Conservation (phyloP, 1,140 invertebrate species). For the Drosophila kepulauana region DNA sequence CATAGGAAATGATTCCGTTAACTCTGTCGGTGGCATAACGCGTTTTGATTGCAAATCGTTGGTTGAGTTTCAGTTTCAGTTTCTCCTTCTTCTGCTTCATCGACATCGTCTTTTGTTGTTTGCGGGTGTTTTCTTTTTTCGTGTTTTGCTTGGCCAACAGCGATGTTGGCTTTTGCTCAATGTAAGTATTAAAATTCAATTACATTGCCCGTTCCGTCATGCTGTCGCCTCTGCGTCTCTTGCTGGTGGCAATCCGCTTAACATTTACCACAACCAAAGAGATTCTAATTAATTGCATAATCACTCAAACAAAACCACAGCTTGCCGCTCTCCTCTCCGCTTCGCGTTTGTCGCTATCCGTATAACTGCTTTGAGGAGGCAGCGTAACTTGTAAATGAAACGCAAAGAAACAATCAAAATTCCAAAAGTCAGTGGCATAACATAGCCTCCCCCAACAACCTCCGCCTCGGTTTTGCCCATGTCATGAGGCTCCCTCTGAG, state of each 20-base stretch:
- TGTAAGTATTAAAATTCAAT: constrained; percentile 48
- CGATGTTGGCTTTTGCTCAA: constrained; percentile 14
- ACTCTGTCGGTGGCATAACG: constrained; percentile 42
- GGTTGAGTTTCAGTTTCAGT: neutral
- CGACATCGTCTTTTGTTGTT: neutral
- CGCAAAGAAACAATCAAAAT: constrained; percentile 80
- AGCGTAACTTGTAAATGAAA: constrained; percentile 62
- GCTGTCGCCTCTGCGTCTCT: neutral
- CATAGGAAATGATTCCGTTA: constrained; percentile 59
- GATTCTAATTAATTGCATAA: constrained; percentile 82
- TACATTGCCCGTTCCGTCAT: constrained; percentile 19
- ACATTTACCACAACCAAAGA: constrained; percentile 56
- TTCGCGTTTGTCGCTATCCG: constrained; percentile 4
- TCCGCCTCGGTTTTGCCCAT: neutral
- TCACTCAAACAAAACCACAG: constrained; percentile 75
- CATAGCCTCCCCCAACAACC: neutral
- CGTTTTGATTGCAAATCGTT: constrained; percentile 48
- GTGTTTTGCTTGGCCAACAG: neutral
- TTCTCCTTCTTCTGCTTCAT: neutral
- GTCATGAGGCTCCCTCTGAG: neutral
- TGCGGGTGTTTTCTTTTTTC: neutral
- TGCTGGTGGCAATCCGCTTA: constrained; percentile 40
- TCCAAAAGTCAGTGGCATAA: constrained; percentile 66
- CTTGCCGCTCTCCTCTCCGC: neutral
- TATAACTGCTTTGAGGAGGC: neutral